Conservation (phyloP, 1,140 invertebrate genomes). For the Araneus ventricosus region DNA sequence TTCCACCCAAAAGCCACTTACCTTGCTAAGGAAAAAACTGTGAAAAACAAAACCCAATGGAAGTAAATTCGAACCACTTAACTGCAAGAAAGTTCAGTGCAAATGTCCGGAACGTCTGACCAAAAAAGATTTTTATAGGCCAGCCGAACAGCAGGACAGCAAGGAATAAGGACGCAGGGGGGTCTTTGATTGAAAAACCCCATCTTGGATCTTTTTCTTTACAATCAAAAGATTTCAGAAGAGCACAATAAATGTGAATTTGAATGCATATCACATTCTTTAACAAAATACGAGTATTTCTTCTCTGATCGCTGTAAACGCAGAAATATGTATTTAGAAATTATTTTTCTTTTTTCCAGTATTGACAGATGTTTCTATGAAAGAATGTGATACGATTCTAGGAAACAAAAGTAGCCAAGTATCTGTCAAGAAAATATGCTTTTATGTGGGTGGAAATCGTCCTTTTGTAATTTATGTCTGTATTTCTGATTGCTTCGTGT, state of each 20-base stretch:
- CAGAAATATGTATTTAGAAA: background rate
- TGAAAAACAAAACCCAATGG: background rate
- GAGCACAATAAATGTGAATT: background rate
- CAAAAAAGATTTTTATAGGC: background rate
- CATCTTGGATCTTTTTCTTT: background rate
- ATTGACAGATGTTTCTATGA: background rate
- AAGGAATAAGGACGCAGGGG: background rate
- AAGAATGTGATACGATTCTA: background rate
- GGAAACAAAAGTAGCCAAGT: background rate
- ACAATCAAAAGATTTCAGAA: background rate
- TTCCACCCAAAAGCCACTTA: background rate
- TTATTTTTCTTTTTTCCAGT: background rate
- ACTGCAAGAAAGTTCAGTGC: background rate
- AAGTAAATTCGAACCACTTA: background rate
- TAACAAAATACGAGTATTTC: background rate
- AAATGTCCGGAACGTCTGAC: background rate
- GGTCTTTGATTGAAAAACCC: slow-evolving; percentile 2
- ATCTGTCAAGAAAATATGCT: background rate
- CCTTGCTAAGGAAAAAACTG: background rate
- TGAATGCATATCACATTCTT: background rate
- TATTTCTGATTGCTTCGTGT: background rate
- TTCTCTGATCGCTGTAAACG: background rate
- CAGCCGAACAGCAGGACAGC: background rate
- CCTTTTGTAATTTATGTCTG: background rate
- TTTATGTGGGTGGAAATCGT: background rate